Percentiles rank a stretch among this genome's conserved stretches.
Conservation (phyloP, 2,888 invertebrate species). For the Nemoura dubitans region DNA sequence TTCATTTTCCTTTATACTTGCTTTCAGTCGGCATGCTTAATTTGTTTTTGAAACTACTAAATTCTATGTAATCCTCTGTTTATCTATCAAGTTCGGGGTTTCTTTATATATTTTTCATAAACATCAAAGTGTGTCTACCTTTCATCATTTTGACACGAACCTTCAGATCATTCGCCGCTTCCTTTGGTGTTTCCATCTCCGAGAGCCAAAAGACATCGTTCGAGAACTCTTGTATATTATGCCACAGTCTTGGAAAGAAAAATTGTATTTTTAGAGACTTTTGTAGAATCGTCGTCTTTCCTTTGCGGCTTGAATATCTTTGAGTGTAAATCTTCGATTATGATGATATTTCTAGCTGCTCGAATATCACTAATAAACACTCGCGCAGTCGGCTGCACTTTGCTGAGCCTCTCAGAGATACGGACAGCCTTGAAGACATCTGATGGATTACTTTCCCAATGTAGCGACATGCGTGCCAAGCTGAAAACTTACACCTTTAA, state of each 20-base stretch:
- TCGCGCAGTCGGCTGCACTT: not conserved
- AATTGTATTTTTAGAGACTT: constrained; percentile 41
- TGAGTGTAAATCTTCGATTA: constrained; percentile 16
- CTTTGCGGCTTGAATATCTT: not conserved
- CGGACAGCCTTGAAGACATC: too few relatives aligned
- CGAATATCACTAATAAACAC: not conserved
- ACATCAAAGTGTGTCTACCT: constrained; percentile 35
- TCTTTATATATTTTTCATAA: constrained; percentile 32
- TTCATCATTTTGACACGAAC: constrained; percentile 40
- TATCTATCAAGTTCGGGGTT: constrained; percentile 23
- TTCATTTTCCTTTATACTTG: constrained; percentile 12
- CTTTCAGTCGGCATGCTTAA: not conserved
- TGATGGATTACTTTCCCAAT: too few relatives aligned
- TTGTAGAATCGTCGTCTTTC: constrained; percentile 2
- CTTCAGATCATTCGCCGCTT: constrained; percentile 34
- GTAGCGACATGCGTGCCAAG: too few relatives aligned
- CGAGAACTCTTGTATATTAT: constrained; percentile 35
- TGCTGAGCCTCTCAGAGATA: too few relatives aligned
- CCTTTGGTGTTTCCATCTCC: constrained; percentile 37
- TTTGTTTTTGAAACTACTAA: constrained; percentile 31
- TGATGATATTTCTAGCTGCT: not conserved
- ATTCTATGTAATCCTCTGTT: constrained; percentile 35
- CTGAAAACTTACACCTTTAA: too few relatives aligned
- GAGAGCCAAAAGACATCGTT: constrained; percentile 30
- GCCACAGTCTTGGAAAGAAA: constrained; percentile 29